Evolutionary conservation across 2,113 vertebrate species (phyloP).

Genomic region (Takifugu flavidus): DNA sequence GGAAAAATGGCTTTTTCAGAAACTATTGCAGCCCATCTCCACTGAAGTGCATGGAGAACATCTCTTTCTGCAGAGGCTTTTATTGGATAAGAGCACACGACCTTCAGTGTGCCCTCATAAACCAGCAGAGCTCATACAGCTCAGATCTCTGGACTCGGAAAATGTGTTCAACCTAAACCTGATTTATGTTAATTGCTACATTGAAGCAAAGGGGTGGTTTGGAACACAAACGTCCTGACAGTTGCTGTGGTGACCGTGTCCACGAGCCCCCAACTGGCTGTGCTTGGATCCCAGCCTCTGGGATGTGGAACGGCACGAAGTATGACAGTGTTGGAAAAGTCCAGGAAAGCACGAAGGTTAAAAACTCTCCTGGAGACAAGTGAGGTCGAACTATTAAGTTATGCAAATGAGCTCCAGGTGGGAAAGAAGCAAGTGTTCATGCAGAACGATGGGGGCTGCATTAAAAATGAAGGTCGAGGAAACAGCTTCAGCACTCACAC

Average conservation of each 20-base stretch:
- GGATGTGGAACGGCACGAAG: not conserved
- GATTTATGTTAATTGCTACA: not conserved
- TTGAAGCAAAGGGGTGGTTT: not conserved
- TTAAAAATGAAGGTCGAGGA: conserved; percentile 25
- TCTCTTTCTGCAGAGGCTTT: conserved; percentile 50
- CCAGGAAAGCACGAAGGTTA: conserved; percentile 11
- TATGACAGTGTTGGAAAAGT: not conserved
- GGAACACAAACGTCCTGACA: too few relatives aligned
- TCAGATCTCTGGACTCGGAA: not conserved
- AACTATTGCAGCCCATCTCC: conserved; percentile 43
- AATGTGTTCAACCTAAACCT: not conserved
- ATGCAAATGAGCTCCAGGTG: conserved; percentile 25
- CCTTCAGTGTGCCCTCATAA: not conserved
- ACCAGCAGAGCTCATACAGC: not conserved
- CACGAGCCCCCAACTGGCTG: not conserved
- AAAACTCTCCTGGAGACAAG: conserved; percentile 3
- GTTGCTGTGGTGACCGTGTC: not conserved
- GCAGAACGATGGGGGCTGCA: conserved; percentile 19
- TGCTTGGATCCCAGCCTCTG: not conserved
- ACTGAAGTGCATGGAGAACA: conserved; percentile 53
- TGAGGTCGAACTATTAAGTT: conserved; percentile 18
- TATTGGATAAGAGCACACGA: conserved; percentile 25
- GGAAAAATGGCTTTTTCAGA: conserved; percentile 46
- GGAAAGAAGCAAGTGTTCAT: not conserved
- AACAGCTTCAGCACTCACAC: conserved; percentile 7